Conservation (phyloP, 1,140 invertebrate genomes). For the Dysdera silvatica region DNA sequence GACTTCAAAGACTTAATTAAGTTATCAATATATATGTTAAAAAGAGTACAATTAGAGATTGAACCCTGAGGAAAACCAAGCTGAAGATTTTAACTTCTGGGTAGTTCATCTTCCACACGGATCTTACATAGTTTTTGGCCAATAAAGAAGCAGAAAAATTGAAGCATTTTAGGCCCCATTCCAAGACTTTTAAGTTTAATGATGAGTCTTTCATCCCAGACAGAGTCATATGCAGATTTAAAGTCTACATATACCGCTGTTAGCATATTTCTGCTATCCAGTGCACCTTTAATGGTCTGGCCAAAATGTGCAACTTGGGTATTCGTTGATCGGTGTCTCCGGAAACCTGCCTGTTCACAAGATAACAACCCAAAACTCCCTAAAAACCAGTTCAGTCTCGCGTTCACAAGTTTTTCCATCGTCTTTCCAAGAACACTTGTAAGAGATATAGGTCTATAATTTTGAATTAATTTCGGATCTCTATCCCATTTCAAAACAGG, state of each 20-base stretch:
- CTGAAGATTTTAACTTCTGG: not conserved
- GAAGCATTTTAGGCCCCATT: not conserved
- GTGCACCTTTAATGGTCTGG: conserved; percentile 4
- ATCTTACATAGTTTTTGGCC: no score
- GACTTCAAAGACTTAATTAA: not conserved
- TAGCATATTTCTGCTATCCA: not conserved
- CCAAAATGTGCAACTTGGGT: conserved; percentile 1
- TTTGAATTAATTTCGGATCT: no score
- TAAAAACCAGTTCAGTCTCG: not conserved
- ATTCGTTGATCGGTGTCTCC: not conserved
- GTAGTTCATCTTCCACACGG: no score
- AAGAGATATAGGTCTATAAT: conserved; percentile 7
- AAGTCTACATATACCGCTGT: conserved; percentile 7
- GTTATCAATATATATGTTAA: not conserved
- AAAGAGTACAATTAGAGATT: not conserved
- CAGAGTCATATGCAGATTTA: conserved; percentile 4
- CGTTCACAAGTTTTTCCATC: not conserved
- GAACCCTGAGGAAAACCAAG: not conserved
- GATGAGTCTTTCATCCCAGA: not conserved
- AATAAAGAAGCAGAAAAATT: conserved; percentile 3
- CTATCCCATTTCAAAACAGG: no score
- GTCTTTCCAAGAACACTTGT: not conserved
- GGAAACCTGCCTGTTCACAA: not conserved
- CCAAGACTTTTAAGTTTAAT: not conserved
- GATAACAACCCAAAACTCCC: not conserved